phyloP scores from a whole-genome alignment of 2,888 invertebrate genomes.

The Harpalus rufipes region DNA sequence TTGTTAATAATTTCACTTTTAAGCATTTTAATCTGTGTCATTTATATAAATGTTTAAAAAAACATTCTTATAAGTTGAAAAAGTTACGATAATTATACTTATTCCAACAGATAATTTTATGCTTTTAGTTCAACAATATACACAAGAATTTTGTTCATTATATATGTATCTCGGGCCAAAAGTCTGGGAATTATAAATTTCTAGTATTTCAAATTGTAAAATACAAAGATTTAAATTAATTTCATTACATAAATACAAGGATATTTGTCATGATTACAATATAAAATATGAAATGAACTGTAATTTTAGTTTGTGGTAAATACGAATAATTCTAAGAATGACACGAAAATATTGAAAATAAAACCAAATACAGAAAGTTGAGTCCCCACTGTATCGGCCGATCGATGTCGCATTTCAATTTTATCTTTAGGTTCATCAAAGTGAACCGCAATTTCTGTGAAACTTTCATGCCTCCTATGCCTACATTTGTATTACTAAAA shows the following conservation, averaged over 20 bases:
- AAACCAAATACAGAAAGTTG: too few species aligned
- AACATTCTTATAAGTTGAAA: conserved; percentile 43
- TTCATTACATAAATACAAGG: not conserved
- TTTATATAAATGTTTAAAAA: conserved; percentile 27
- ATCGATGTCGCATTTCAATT: too few species aligned
- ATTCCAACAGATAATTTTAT: conserved; percentile 45
- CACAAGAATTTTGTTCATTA: conserved; percentile 46
- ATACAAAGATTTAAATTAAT: not conserved
- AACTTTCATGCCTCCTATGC: too few species aligned
- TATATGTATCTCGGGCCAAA: conserved; percentile 18
- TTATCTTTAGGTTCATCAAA: too few species aligned
- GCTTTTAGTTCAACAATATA: conserved; percentile 62
- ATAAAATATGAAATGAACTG: too few species aligned
- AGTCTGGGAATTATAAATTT: not conserved
- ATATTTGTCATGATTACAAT: not conserved
- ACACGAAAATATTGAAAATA: too few species aligned
- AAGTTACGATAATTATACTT: conserved; percentile 43
- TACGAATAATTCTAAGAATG: too few species aligned
- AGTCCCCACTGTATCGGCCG: too few species aligned
- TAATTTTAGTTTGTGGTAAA: too few species aligned
- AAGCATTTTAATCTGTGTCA: conserved; percentile 32
- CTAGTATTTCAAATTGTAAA: not conserved
- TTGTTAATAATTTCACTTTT: conserved; percentile 50
- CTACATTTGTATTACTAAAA: too few species aligned
- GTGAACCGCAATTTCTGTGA: too few species aligned